Evolutionary conservation across 1,140 invertebrate genomes (phyloP).

Genomic region (Wasmannia auropunctata): DNA sequence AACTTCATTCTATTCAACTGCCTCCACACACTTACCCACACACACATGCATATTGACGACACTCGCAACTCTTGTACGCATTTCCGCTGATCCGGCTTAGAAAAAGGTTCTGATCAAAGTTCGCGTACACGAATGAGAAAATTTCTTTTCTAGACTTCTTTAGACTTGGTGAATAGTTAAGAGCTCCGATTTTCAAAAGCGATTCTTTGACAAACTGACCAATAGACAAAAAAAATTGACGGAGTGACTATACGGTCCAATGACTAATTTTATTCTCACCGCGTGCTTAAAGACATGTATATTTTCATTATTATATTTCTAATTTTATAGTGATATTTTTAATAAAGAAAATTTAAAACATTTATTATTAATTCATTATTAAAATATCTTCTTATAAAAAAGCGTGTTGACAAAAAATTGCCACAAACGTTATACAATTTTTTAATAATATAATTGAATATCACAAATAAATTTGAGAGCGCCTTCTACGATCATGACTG

Average conservation of each 20-base stretch:
- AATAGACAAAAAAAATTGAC: neutral
- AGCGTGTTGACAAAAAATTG: neutral
- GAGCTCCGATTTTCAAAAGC: neutral
- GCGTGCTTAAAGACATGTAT: neutral
- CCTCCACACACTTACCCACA: neutral
- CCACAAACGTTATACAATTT: neutral
- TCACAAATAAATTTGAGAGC: no score
- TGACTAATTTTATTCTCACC: neutral
- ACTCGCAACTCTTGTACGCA: neutral
- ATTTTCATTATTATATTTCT: neutral
- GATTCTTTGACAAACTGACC: neutral
- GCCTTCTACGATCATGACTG: no score
- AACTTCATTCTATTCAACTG: constrained; percentile 35
- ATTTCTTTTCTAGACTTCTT: neutral
- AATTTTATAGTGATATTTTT: neutral
- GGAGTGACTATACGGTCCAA: neutral
- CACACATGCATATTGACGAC: neutral
- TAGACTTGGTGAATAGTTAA: neutral
- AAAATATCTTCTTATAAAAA: neutral
- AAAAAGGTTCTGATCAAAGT: neutral
- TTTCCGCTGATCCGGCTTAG: neutral
- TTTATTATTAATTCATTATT: neutral
- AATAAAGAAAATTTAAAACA: neutral
- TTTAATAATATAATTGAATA: no score
- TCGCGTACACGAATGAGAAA: neutral